Conservation (phyloP, 2,797 vertebrate species). For the Anguilla obscura region DNA sequence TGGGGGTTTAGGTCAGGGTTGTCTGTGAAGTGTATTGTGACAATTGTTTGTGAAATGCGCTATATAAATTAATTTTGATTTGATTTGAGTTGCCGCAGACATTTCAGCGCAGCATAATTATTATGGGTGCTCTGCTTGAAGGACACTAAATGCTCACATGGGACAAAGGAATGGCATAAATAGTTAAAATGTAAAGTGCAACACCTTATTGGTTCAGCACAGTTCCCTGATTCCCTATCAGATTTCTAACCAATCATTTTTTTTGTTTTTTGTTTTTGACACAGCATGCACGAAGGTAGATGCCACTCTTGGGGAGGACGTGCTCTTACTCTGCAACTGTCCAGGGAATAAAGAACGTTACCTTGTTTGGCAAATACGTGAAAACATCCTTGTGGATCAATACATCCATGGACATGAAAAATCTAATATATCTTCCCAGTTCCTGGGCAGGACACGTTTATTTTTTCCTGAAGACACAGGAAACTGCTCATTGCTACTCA, state of each 20-base stretch:
- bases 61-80: no score
- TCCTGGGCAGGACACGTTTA: background rate
- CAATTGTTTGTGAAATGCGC: no score
- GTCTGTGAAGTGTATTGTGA: no score
- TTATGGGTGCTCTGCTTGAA: background rate
- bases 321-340: background rate
- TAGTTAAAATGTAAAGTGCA: background rate
- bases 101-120: background rate
- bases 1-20: no score
- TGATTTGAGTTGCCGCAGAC: background rate
- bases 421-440: background rate
- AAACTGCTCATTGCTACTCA: background rate
- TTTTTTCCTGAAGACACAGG: background rate
- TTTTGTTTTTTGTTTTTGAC: background rate
- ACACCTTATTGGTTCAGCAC: background rate
- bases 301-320: background rate
- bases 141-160: background rate
- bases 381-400: background rate
- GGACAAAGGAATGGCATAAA: background rate
- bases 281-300: background rate
- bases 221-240: background rate
- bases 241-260: background rate
- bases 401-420: background rate
- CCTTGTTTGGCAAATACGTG: background rate
- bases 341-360: background rate